These are phyloP conservation scores for Bubo bubo DNA, from an alignment of 2,113 vertebrate species.

Conservation along the genomic window DNA sequence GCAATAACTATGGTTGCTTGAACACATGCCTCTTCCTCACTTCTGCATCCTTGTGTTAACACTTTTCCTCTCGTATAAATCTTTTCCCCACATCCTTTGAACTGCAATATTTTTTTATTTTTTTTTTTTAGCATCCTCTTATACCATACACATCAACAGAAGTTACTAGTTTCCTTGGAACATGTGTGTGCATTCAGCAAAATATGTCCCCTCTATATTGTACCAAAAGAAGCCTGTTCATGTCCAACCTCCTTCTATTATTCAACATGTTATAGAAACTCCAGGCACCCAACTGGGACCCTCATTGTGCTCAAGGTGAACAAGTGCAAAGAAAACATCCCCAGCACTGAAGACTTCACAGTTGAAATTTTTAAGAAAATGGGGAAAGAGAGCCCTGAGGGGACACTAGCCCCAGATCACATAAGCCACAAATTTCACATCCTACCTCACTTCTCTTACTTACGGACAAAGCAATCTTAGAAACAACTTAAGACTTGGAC, in stretches of 20 bases:
- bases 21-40: neutral
- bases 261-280: neutral
- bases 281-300: neutral
- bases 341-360: neutral
- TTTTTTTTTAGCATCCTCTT: neutral
- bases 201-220: neutral
- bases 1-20: neutral
- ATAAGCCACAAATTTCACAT: neutral
- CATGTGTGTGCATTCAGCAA: fast-evolving
- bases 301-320: neutral
- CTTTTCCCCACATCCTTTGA: neutral
- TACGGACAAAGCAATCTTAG: neutral
- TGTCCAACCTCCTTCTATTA: neutral
- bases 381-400: neutral
- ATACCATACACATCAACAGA: neutral
- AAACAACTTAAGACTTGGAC: neutral
- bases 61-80: neutral
- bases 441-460: neutral
- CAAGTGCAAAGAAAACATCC: neutral
- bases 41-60: neutral
- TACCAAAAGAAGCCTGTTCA: neutral
- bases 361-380: neutral
- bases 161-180: neutral
- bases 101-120: neutral
- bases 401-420: neutral